phyloP scores from a whole-genome alignment of 1,140 invertebrate genomes.

The Ylistrum balloti region DNA sequence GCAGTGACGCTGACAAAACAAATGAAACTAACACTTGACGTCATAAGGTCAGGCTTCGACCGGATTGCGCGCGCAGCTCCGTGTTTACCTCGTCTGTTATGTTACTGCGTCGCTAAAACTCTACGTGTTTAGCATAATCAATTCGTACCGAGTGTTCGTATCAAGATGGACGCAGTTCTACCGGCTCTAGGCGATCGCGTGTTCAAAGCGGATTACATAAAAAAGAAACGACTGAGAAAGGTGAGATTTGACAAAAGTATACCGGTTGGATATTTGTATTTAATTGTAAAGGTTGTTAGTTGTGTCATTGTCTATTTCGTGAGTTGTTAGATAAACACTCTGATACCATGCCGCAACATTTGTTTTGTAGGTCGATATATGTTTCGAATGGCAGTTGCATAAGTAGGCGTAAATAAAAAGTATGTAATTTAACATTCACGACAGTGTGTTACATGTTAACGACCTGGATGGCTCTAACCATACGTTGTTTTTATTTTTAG shows the following conservation, averaged over 20 bases:
- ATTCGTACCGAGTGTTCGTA: slow-evolving; percentile 25
- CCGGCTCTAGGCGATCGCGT: slow-evolving; percentile 59
- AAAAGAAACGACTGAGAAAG: slow-evolving; percentile 67
- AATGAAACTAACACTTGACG: slow-evolving; percentile 31
- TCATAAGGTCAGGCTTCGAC: slow-evolving; percentile 23
- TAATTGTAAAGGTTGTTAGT: background rate
- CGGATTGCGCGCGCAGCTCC: slow-evolving; percentile 9
- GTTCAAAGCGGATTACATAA: slow-evolving; percentile 70
- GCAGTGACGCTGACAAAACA: background rate
- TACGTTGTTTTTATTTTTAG: slow-evolving; percentile 62
- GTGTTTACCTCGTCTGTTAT: slow-evolving; percentile 38
- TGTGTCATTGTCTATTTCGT: slow-evolving; percentile 36
- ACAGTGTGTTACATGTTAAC: background rate
- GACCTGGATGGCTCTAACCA: too few species aligned
- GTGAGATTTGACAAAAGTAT: slow-evolving; percentile 52
- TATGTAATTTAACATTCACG: background rate
- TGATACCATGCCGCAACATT: background rate
- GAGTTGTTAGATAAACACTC: background rate
- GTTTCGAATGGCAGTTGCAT: background rate
- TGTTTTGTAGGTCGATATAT: background rate
- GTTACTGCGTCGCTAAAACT: slow-evolving; percentile 33
- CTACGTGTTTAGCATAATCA: background rate
- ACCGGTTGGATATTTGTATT: slow-evolving; percentile 39
- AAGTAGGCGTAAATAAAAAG: slow-evolving; percentile 37
- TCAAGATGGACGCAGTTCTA: slow-evolving; percentile 6